Percentiles rank a stretch among this genome's conserved stretches.
Evolutionary conservation across 1,140 invertebrate genomes (phyloP).

Genomic region (Lepidurus couesii): DNA sequence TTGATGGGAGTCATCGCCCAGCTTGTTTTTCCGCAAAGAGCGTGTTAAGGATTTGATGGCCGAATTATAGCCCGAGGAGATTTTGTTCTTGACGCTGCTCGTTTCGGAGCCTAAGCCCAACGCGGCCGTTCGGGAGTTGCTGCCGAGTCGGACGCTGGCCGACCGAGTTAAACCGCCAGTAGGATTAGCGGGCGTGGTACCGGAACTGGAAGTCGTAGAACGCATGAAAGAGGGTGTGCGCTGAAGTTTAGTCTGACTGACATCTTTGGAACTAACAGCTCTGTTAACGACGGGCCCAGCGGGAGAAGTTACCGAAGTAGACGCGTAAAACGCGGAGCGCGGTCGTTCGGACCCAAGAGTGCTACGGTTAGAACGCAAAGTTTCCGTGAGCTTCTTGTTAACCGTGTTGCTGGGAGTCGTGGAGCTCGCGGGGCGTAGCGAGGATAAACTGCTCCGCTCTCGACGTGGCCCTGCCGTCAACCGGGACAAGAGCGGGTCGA

Average conservation of each 20-base stretch:
- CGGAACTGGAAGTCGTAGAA: conserved; percentile 1
- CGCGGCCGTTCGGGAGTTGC: not conserved
- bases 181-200: not conserved
- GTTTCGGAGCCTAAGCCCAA: not conserved
- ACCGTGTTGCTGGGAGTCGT: not conserved
- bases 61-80: conserved; percentile 31
- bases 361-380: not conserved
- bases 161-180: not conserved
- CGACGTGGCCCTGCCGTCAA: not conserved
- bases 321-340: conserved; percentile 30
- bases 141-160: conserved; percentile 23
- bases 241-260: conserved; percentile 21
- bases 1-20: not conserved
- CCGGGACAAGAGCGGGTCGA: not conserved
- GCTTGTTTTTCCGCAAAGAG: conserved; percentile 1
- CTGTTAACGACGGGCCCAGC: not conserved
- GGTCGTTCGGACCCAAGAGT: conserved; percentile 12
- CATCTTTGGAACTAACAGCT: not conserved
- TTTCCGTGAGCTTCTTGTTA: not conserved
- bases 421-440: not conserved
- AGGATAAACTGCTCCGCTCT: not conserved
- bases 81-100: conserved; percentile 24
- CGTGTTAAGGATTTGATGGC: conserved; percentile 26
- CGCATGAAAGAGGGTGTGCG: conserved; percentile 30
- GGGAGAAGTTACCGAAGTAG: conserved; percentile 25